These are phyloP conservation scores for Cantharis rufa DNA, from an alignment of 2,888 invertebrate species.

Conservation along the genomic window DNA sequence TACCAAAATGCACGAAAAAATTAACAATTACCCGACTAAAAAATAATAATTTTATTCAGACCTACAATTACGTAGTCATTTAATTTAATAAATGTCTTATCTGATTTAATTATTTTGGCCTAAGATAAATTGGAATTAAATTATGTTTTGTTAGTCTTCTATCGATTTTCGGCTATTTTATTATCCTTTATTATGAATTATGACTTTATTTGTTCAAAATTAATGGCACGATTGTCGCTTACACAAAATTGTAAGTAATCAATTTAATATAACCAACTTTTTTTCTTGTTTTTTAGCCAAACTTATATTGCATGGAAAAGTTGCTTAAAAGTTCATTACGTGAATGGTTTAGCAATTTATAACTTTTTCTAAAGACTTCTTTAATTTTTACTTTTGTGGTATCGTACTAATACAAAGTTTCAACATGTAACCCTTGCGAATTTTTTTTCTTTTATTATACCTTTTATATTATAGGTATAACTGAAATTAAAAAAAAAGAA, in stretches of 20 bases:
- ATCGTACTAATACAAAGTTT: background rate
- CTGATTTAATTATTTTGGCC: background rate
- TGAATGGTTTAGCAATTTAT: background rate
- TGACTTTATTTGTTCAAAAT: background rate
- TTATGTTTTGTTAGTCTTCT: background rate
- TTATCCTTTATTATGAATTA: background rate
- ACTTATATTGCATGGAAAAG: background rate
- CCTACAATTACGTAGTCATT: background rate
- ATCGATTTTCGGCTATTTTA: background rate
- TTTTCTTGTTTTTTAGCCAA: background rate
- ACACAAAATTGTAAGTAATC: background rate
- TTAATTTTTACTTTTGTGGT: background rate
- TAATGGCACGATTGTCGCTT: background rate
- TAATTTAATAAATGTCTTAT: background rate
- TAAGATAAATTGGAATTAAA: background rate
- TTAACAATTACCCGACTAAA: background rate
- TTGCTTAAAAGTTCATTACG: slow-evolving; percentile 1
- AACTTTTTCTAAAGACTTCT: slow-evolving; percentile 2
- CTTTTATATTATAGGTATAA: too few species aligned
- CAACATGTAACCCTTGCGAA: background rate
- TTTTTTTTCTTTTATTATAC: background rate
- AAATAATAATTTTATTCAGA: background rate
- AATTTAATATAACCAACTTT: background rate
- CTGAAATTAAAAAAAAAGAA: too few species aligned
- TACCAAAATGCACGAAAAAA: background rate